Evolutionary conservation across 1,140 invertebrate species (phyloP), one percentile per base, ranked within the genome.

Genomic region (Danaus melanippus): DNA sequence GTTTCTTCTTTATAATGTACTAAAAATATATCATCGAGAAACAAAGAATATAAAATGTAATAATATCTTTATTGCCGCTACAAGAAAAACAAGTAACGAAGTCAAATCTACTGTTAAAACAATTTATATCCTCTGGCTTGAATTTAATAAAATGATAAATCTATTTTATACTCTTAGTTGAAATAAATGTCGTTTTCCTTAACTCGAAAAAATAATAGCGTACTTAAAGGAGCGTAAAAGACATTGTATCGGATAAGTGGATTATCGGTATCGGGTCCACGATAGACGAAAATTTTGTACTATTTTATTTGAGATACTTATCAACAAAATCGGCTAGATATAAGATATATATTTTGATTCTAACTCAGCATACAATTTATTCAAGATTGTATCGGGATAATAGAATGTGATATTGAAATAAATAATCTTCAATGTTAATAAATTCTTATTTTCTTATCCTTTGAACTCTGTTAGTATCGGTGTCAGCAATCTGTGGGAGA

Each of bases 211-310:
- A 60, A 60, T 60, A 55, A 62, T 62, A 44, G 56, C 55, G 52
- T 59, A 54, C 53, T 59, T 59, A 63, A 67, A 51, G 50, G 50
- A 43, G 40, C 50, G 41, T 67, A 61, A 72, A 76, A 58, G 63
- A 69, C 58, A 65, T 56, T 68, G 65, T 75, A 65, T 59, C 48
- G 57, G 53, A 69, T 61, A 61, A 65, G 49, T 57, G 55, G 67
- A 74, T 76, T 74, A 76, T 70, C 63, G 71, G 72, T 69, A 66
- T 67, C 65, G 62, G 62, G 59, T 62, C 66, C 57, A 68, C 59
- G 61, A 50, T 46, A 53, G 52, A 58, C 52, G 50, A 48, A 52
- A 56, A 56, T 60, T 60, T 54, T 54, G 46, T 50, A 50, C 42
- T 55, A 58, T 62, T 62, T 58, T 49, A 50, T 58, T 58, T 42